phyloP scores from a whole-genome alignment of 1,140 invertebrate genomes.

The Acromyrmex charruanus region DNA sequence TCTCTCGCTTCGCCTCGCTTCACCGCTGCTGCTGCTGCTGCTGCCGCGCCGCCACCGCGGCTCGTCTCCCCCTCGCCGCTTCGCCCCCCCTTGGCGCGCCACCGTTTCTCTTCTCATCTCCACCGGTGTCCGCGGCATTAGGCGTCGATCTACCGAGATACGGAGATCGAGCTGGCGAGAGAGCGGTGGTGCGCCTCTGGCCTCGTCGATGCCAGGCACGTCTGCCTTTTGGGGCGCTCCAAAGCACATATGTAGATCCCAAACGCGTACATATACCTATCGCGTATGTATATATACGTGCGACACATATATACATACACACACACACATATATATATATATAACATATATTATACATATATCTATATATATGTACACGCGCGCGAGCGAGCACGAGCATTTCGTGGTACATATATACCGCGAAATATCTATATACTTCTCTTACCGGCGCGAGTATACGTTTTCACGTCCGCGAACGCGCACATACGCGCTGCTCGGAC shows the following conservation, averaged over 20 bases:
- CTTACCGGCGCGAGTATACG: constrained; percentile 48
- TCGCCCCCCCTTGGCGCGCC: constrained; percentile 58
- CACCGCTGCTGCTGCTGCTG: constrained; percentile 19
- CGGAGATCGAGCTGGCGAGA: constrained; percentile 72
- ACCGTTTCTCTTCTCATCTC: constrained; percentile 60
- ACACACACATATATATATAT: too few species aligned
- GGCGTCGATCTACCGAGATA: constrained; percentile 80
- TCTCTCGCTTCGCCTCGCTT: constrained; percentile 61
- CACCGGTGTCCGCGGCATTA: constrained; percentile 77
- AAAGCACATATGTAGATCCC: constrained; percentile 61
- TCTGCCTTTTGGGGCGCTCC: constrained; percentile 83
- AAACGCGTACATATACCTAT: constrained; percentile 48
- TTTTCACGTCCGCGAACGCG: constrained; percentile 52
- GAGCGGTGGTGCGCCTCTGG: constrained; percentile 74
- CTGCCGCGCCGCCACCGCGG: constrained; percentile 2
- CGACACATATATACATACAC: neutral
- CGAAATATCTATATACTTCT: constrained; percentile 51
- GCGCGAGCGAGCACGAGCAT: constrained; percentile 28
- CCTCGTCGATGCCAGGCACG: constrained; percentile 85
- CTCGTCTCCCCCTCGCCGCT: constrained; percentile 60
- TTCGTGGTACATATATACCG: constrained; percentile 52
- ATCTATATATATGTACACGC: too few species aligned
- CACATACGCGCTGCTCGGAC: constrained; percentile 42
- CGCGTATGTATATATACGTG: constrained; percentile 25
- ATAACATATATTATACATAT: neutral